These are phyloP conservation scores for Leptinotarsa texana DNA, from an alignment of 1,140 invertebrate genomes.

Conservation along the genomic window DNA sequence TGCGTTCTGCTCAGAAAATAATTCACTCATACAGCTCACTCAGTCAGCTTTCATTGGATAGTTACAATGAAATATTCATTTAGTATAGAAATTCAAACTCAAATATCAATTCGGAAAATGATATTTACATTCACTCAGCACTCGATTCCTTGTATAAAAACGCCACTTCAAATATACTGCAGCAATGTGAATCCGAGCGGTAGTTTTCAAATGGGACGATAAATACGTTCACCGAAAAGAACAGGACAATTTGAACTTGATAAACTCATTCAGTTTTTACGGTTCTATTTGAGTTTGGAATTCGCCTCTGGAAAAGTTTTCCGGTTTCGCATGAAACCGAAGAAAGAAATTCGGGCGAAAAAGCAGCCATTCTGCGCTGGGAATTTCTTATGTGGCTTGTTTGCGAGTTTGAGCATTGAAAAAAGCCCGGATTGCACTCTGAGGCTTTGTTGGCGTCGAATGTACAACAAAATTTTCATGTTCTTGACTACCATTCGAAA, in stretches of 20 bases:
- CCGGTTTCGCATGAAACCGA: conserved; percentile 1
- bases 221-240: background rate
- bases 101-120: background rate
- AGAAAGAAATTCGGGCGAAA: background rate
- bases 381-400: conserved; percentile 2
- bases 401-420: background rate
- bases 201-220: background rate
- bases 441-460: no score
- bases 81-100: background rate
- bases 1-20: no score
- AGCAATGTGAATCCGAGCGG: background rate
- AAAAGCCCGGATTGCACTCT: no score
- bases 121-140: background rate
- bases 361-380: background rate
- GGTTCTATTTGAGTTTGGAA: background rate
- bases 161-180: conserved; percentile 1
- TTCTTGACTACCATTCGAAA: no score
- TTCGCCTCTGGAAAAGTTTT: background rate
- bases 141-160: background rate
- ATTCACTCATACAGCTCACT: no score
- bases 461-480: no score
- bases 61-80: background rate
- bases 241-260: background rate
- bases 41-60: background rate
- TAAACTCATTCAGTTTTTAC: conserved; percentile 6